Evolutionary conservation across 1,140 invertebrate genomes (phyloP).

Genomic region (Aphaenogaster ashmeadi): DNA sequence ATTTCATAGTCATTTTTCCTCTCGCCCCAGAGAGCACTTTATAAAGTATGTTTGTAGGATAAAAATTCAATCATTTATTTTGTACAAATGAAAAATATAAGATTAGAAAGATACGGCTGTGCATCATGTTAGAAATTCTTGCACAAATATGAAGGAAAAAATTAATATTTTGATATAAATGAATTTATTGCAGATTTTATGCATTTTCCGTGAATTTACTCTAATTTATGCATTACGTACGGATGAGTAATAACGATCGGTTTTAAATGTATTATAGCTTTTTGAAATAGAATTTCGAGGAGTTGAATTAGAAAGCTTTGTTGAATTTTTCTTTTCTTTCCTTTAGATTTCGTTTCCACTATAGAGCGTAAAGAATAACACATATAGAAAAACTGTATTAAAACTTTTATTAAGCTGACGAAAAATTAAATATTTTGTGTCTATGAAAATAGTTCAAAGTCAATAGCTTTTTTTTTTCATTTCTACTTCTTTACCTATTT

Average conservation of each 20-base stretch:
- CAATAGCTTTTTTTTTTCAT: too few relatives aligned
- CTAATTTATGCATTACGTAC: not conserved
- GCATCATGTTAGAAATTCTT: not conserved
- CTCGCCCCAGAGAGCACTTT: not conserved
- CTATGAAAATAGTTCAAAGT: not conserved
- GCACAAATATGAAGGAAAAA: not conserved
- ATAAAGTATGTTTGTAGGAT: not conserved
- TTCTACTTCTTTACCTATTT: not conserved
- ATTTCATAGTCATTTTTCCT: not conserved
- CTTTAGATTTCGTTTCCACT: not conserved
- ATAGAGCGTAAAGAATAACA: not conserved
- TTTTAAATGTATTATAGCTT: not conserved
- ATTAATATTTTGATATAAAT: not conserved
- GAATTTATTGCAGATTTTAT: not conserved
- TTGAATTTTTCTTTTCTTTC: not conserved
- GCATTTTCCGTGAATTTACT: not conserved
- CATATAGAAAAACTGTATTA: not conserved
- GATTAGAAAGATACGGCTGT: not conserved
- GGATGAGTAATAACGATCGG: not conserved
- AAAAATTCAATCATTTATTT: not conserved
- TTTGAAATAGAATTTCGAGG: not conserved
- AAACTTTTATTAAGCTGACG: not conserved
- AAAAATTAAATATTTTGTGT: not conserved
- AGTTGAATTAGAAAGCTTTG: not conserved
- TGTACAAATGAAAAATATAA: not conserved